Evolutionary conservation across 2,113 vertebrate genomes (phyloP).

Genomic region (Pardalotus punctatus): DNA sequence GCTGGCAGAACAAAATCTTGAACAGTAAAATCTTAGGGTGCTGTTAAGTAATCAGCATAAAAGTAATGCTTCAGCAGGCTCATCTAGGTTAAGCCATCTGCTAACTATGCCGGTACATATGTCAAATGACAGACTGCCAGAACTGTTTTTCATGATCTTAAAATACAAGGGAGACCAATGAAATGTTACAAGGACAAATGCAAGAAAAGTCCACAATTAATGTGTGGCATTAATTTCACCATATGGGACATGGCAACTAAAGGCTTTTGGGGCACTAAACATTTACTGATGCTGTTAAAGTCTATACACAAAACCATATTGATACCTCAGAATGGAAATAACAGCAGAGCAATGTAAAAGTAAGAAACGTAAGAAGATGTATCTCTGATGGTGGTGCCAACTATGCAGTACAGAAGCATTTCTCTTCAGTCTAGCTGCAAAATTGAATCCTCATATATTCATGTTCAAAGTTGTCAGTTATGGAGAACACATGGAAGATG

Average conservation of each 20-base stretch:
- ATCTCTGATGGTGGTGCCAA: neutral
- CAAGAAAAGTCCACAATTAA: neutral
- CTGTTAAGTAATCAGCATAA: constrained; percentile 2
- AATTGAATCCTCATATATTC: neutral
- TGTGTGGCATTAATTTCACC: neutral
- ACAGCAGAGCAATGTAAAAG: neutral
- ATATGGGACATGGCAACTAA: neutral
- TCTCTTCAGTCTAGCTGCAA: neutral
- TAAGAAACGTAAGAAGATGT: neutral
- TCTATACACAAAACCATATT: neutral
- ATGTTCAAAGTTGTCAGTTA: neutral
- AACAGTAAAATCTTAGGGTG: neutral
- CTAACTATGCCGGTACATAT: neutral
- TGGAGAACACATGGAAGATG: neutral
- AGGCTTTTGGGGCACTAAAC: neutral
- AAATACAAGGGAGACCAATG: neutral
- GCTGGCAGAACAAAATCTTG: neutral
- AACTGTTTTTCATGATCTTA: neutral
- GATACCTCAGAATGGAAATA: neutral
- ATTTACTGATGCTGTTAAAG: neutral
- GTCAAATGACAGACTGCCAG: constrained; percentile 26
- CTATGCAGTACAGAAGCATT: neutral
- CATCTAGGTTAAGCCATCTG: constrained; percentile 36
- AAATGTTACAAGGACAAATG: neutral
- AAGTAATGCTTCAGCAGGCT: neutral